phyloP scores from a whole-genome alignment of 2,797 vertebrate species.

The Leptodactylus fallax region DNA sequence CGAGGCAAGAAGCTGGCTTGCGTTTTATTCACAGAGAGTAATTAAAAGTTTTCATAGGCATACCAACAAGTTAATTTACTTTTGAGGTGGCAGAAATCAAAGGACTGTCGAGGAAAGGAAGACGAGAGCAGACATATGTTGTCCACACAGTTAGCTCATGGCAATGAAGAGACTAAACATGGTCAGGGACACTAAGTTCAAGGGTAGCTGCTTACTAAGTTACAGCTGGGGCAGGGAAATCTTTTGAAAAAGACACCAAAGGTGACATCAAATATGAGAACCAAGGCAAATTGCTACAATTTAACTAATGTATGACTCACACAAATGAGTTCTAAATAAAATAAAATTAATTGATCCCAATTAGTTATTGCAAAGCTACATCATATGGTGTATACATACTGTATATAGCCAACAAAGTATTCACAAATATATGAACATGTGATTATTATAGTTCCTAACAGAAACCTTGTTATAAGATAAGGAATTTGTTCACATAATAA shows the following conservation, averaged over 20 bases:
- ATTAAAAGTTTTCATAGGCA: slow-evolving; percentile 49
- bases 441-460: no score
- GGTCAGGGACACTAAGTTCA: slow-evolving; percentile 46
- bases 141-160: slow-evolving; percentile 59
- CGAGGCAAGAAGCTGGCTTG: neutral
- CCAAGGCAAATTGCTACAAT: neutral
- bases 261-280: slow-evolving; percentile 21
- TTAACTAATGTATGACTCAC: neutral
- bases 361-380: no score
- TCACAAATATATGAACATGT: neutral
- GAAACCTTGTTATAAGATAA: neutral
- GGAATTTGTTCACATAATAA: no score
- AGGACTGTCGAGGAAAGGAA: slow-evolving; percentile 28
- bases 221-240: slow-evolving; percentile 31
- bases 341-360: no score
- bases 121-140: slow-evolving; percentile 18
- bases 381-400: no score
- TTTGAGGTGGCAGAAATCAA: slow-evolving; percentile 60
- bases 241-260: slow-evolving; percentile 45
- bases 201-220: slow-evolving; percentile 39
- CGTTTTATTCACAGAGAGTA: slow-evolving; percentile 21
- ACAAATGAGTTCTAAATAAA: neutral
- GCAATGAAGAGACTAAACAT: slow-evolving; percentile 53
- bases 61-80: slow-evolving; percentile 57
- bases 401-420: no score